Conservation (phyloP, 2,113 vertebrate species). For the Gasterosteus nipponicus region DNA sequence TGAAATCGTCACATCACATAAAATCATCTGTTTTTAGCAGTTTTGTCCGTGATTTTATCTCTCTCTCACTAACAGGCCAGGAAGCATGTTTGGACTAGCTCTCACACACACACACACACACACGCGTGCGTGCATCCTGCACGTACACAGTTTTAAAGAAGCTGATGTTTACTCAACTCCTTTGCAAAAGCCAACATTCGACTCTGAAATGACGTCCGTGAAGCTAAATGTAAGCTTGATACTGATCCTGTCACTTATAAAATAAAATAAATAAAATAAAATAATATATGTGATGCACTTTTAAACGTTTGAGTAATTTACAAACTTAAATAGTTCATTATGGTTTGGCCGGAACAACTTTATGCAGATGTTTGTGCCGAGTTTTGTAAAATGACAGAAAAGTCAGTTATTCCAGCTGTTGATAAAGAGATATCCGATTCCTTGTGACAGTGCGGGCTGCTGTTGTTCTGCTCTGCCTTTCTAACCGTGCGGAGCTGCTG, state of each 20-base stretch:
- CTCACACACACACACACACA: neutral
- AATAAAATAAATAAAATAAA: too few relatives aligned
- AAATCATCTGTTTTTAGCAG: neutral
- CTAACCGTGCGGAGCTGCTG: slow-evolving; percentile 6
- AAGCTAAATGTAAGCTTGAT: neutral
- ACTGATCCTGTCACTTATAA: neutral
- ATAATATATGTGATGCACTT: neutral
- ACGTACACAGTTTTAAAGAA: neutral
- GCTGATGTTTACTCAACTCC: slow-evolving; percentile 17
- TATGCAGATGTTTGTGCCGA: neutral
- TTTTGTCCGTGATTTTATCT: slow-evolving; percentile 19
- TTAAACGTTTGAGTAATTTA: neutral
- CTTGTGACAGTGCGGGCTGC: neutral
- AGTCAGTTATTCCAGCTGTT: neutral
- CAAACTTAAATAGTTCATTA: neutral
- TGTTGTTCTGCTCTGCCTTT: slow-evolving; percentile 10
- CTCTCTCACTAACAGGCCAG: slow-evolving; percentile 14
- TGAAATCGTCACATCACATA: neutral
- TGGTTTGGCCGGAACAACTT: neutral
- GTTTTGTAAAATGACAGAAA: neutral
- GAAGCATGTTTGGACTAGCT: neutral
- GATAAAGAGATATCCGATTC: slow-evolving; percentile 12
- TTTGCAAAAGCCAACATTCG: neutral
- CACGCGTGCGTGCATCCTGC: neutral
- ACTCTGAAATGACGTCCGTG: neutral